phyloP scores from a whole-genome alignment of 2,888 invertebrate genomes.

The Thera britannica region DNA sequence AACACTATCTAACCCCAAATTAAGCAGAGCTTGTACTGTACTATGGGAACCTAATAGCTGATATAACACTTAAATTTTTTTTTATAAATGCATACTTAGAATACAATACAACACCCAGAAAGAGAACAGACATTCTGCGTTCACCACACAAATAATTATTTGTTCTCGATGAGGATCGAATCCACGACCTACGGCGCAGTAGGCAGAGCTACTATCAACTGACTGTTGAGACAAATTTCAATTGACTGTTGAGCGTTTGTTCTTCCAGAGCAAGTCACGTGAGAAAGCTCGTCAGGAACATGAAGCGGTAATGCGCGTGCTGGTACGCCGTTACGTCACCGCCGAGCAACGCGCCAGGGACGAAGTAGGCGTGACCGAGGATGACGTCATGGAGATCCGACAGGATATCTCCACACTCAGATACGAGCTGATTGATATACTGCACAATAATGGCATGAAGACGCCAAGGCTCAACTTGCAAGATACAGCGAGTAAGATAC shows the following conservation, averaged over 20 bases:
- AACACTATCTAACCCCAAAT: too few relatives aligned
- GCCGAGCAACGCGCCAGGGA: constrained; percentile 95
- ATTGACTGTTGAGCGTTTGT: not conserved
- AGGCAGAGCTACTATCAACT: too few relatives aligned
- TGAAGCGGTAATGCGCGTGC: constrained; percentile 93
- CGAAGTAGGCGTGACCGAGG: constrained; percentile 96
- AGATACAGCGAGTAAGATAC: constrained; percentile 84
- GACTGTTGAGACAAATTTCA: too few relatives aligned
- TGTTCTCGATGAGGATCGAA: too few relatives aligned
- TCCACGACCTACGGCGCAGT: too few relatives aligned
- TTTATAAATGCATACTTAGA: too few relatives aligned
- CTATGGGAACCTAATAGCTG: too few relatives aligned
- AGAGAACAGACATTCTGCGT: too few relatives aligned
- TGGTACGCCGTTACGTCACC: constrained; percentile 96
- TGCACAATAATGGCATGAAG: constrained; percentile 94
- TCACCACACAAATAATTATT: too few relatives aligned
- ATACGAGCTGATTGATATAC: constrained; percentile 96
- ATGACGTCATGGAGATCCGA: constrained; percentile 98
- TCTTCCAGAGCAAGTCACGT: constrained; percentile 87
- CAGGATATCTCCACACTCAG: constrained; percentile 98
- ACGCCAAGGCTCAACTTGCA: constrained; percentile 89
- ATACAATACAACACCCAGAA: too few relatives aligned
- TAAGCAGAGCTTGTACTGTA: too few relatives aligned
- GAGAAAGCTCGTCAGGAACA: constrained; percentile 89
- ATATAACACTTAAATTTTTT: too few relatives aligned